A percentile compares a stretch with the other conserved stretches of the same genome.
Evolutionary conservation across 2,888 invertebrate genomes (phyloP).

Genomic region (Drosophila atripex): DNA sequence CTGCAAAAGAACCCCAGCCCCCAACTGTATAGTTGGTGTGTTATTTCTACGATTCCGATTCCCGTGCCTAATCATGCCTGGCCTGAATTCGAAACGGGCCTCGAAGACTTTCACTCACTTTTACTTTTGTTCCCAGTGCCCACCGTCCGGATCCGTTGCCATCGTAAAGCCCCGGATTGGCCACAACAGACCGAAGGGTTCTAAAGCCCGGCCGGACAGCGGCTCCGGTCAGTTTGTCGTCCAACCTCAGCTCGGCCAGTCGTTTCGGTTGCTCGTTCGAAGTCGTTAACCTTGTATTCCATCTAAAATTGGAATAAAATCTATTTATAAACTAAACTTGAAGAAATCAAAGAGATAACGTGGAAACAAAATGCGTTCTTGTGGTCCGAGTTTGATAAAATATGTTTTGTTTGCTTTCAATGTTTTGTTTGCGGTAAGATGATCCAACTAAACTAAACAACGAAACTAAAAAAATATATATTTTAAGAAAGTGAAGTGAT

Average conservation of each 20-base stretch:
- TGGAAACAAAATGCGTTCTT: conserved; percentile 81
- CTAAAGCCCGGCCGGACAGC: conserved; percentile 41
- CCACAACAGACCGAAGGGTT: conserved; percentile 38
- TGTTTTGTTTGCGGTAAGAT: conserved; percentile 86
- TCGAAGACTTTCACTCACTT: conserved; percentile 71
- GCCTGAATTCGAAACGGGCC: conserved; percentile 60
- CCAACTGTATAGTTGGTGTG: neutral
- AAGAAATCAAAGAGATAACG: conserved; percentile 36
- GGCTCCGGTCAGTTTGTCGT: conserved; percentile 80
- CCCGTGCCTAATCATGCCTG: conserved; percentile 64
- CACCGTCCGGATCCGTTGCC: conserved; percentile 31
- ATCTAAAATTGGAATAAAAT: conserved; percentile 12
- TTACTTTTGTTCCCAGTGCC: conserved; percentile 39
- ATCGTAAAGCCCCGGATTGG: conserved; percentile 24
- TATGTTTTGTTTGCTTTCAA: conserved; percentile 87
- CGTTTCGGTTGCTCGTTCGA: conserved; percentile 34
- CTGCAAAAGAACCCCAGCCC: conserved; percentile 2
- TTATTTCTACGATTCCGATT: conserved; percentile 16
- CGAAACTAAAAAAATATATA: neutral
- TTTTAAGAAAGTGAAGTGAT: neutral
- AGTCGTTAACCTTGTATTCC: neutral
- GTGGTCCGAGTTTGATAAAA: conserved; percentile 86
- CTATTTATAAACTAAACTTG: conserved; percentile 1
- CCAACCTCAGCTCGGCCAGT: conserved; percentile 72
- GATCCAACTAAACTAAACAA: too few relatives aligned